phyloP scores from a whole-genome alignment of 2,797 vertebrate species.

The Sebastiscus tertius region DNA sequence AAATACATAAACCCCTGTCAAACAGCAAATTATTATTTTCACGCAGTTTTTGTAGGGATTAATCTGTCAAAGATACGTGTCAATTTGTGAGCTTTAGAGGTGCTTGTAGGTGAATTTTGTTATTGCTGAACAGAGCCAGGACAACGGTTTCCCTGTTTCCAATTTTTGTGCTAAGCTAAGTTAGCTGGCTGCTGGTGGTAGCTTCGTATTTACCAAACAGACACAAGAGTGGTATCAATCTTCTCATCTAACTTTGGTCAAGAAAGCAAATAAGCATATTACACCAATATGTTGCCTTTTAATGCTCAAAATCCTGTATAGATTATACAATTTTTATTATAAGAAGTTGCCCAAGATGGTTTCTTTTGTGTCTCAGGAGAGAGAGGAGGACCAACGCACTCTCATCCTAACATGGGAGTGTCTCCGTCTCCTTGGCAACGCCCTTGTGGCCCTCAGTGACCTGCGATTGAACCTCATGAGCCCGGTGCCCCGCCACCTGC shows the following conservation, averaged over 20 bases:
- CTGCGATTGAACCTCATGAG: conserved; percentile 90
- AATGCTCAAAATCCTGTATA: not conserved
- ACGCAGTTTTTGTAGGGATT: not conserved
- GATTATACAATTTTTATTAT: not conserved
- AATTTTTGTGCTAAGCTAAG: not conserved
- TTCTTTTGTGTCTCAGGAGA: conserved; percentile 73
- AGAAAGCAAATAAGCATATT: not conserved
- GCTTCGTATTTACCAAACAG: not conserved
- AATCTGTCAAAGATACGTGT: not conserved
- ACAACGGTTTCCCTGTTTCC: not conserved
- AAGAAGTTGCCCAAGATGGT: not conserved
- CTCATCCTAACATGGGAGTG: conserved; percentile 90
- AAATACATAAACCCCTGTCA: too few species aligned
- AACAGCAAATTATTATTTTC: too few species aligned
- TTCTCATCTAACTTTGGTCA: not conserved
- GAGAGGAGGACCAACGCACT: conserved; percentile 90
- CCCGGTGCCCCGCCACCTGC: conserved; percentile 88
- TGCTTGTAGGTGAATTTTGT: not conserved
- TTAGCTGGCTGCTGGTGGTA: not conserved
- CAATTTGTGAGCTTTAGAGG: not conserved
- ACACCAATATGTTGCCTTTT: not conserved
- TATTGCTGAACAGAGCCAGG: not conserved
- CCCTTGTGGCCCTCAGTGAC: conserved; percentile 91
- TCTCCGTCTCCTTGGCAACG: conserved; percentile 90
- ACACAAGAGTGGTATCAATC: not conserved